A percentile compares a stretch with the other conserved stretches of the same genome.
Conservation (phyloP, 2,797 vertebrate genomes). For the Chelmon rostratus region DNA sequence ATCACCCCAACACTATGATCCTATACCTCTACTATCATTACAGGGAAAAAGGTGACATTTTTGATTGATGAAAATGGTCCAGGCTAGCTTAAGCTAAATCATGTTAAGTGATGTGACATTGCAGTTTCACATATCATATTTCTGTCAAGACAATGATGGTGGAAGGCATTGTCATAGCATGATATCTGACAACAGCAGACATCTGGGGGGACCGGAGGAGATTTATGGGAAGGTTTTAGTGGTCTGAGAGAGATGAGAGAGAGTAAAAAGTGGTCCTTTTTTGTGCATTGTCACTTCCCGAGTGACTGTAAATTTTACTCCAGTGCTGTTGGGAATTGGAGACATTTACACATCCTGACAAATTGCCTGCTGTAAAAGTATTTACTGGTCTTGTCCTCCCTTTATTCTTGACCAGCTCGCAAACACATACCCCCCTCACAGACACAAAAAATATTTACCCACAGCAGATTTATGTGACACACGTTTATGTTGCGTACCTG, state of each 20-base stretch:
- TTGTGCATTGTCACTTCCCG: constrained; percentile 95
- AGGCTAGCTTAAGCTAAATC: constrained; percentile 94
- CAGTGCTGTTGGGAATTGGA: constrained; percentile 91
- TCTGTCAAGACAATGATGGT: constrained; percentile 97
- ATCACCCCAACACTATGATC: constrained; percentile 92
- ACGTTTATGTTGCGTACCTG: constrained; percentile 69
- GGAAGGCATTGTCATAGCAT: constrained; percentile 94
- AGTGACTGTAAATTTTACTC: constrained; percentile 94
- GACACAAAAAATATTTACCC: constrained; percentile 79
- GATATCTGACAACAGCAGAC: constrained; percentile 95
- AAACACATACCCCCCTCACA: constrained; percentile 61
- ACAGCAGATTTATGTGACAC: constrained; percentile 75
- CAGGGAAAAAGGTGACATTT: constrained; percentile 91
- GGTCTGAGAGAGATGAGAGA: constrained; percentile 81
- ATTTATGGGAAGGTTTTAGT: constrained; percentile 96
- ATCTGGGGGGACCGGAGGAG: constrained; percentile 85
- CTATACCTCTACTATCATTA: constrained; percentile 93
- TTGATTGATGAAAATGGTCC: constrained; percentile 99
- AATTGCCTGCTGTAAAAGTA: constrained; percentile 85
- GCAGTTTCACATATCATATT: constrained; percentile 98
- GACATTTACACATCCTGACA: constrained; percentile 90
- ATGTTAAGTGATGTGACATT: constrained; percentile 97
- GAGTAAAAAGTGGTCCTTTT: constrained; percentile 94
- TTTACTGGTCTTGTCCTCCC: constrained; percentile 83
- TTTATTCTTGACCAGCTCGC: constrained; percentile 74